Percentiles rank a stretch among this genome's conserved stretches.
These are phyloP conservation scores for Enteromius trimaculatus DNA, from an alignment of 2,797 vertebrate species.

Conservation along the genomic window DNA sequence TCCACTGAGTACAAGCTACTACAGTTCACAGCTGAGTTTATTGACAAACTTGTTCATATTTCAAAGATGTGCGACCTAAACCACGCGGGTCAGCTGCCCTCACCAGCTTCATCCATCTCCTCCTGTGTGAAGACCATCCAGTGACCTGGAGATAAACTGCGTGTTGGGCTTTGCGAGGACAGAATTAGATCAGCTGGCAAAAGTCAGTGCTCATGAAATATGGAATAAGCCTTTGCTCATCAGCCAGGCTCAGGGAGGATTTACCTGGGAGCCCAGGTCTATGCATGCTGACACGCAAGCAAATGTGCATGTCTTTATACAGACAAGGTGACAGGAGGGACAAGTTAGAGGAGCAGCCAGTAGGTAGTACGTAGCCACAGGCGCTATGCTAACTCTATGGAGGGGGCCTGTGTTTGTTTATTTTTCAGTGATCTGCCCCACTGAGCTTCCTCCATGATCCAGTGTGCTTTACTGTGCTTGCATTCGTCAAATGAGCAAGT, in stretches of 20 bases:
- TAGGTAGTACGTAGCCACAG: slow-evolving; percentile 62
- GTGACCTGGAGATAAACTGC: slow-evolving; percentile 75
- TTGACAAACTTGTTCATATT: slow-evolving; percentile 66
- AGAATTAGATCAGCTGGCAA: slow-evolving; percentile 76
- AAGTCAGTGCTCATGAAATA: slow-evolving; percentile 76
- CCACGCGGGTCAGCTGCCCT: slow-evolving; percentile 64
- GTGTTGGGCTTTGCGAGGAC: slow-evolving; percentile 70
- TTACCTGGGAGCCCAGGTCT: slow-evolving; percentile 56
- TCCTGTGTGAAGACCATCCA: slow-evolving; percentile 59
- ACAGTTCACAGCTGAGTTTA: slow-evolving; percentile 64
- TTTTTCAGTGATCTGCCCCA: slow-evolving; percentile 60
- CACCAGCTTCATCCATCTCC: slow-evolving; percentile 72
- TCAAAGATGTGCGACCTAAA: slow-evolving; percentile 43
- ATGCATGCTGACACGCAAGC: slow-evolving; percentile 45
- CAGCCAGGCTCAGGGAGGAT: slow-evolving; percentile 54
- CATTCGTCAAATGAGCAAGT: slow-evolving; percentile 59
- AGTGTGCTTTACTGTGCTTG: slow-evolving; percentile 47
- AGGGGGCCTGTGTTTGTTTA: slow-evolving; percentile 69
- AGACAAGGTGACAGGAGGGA: slow-evolving; percentile 10
- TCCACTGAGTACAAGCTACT: slow-evolving; percentile 55
- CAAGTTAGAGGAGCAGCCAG: slow-evolving; percentile 34
- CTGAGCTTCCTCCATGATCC: slow-evolving; percentile 63
- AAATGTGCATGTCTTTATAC: slow-evolving; percentile 38
- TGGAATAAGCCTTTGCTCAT: slow-evolving; percentile 63
- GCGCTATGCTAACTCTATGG: slow-evolving; percentile 60